A percentile compares a stretch with the other conserved stretches of the same genome.
Conservation (phyloP, 2,888 invertebrate genomes). For the Acrobasis suavella region DNA sequence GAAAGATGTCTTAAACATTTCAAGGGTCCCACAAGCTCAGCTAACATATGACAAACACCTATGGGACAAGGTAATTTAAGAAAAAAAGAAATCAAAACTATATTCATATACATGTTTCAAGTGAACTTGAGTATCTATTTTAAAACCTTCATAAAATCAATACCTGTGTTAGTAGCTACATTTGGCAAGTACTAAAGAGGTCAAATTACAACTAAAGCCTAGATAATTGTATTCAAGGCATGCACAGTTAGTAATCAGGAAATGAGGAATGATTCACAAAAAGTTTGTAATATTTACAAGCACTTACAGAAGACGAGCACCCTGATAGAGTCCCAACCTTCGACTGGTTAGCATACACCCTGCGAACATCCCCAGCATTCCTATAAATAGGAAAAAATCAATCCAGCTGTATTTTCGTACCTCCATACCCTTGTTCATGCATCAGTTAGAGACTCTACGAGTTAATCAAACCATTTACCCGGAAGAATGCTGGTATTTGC, state of each 20-base stretch:
- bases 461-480: constrained; percentile 73
- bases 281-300: constrained; percentile 32
- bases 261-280: constrained; percentile 27
- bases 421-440: constrained; percentile 60
- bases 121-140: not conserved
- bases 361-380: constrained; percentile 79
- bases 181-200: not conserved
- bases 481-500: constrained; percentile 78
- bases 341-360: constrained; percentile 79
- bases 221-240: constrained; percentile 34
- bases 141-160: constrained; percentile 5
- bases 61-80: too few species aligned
- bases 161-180: constrained; percentile 5
- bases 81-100: too few species aligned
- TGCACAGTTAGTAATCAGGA: constrained; percentile 37
- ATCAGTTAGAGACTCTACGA: constrained; percentile 53
- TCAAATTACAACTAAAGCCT: not conserved
- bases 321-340: constrained; percentile 86
- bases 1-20: too few species aligned
- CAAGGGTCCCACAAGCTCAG: too few species aligned
- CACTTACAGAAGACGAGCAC: constrained; percentile 87
- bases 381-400: constrained; percentile 81
- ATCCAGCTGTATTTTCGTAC: constrained; percentile 66
- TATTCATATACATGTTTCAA: not conserved
- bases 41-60: too few species aligned